Conservation (phyloP, 2,888 invertebrate genomes). For the Morpho deidamia region DNA sequence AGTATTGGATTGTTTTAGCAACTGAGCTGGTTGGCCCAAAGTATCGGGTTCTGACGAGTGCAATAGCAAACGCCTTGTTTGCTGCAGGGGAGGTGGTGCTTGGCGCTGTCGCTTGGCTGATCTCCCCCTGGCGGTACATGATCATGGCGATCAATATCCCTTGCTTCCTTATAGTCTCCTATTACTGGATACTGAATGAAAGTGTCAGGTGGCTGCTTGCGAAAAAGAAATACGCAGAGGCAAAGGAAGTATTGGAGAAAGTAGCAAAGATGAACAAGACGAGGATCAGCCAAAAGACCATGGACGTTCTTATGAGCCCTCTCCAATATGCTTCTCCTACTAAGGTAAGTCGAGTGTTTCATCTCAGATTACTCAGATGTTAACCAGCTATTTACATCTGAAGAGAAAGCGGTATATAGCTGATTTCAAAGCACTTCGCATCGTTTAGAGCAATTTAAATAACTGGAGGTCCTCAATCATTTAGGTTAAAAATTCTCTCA, state of each 20-base stretch:
- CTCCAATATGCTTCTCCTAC: not conserved
- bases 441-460: too few species aligned
- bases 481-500: too few species aligned
- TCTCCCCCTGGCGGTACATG: constrained; percentile 83
- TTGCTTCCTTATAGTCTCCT: constrained; percentile 80
- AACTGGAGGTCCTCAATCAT: too few species aligned
- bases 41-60: constrained; percentile 83
- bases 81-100: constrained; percentile 84
- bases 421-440: too few species aligned
- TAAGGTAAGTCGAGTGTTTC: not conserved
- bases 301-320: constrained; percentile 56
- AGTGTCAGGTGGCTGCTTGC: constrained; percentile 87
- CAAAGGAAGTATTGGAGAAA: constrained; percentile 76
- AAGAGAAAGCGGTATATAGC: too few species aligned
- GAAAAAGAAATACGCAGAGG: constrained; percentile 80
- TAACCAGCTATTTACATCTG: too few species aligned
- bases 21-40: constrained; percentile 87
- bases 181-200: constrained; percentile 81
- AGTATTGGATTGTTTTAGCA: constrained; percentile 14
- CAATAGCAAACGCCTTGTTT: constrained; percentile 82
- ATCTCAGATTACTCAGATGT: too few species aligned
- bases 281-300: constrained; percentile 69
- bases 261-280: constrained; percentile 81
- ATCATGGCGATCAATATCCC: constrained; percentile 83
- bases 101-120: constrained; percentile 82